Evolutionary conservation across 2,797 vertebrate species (phyloP), one percentile per base, ranked within the genome.

Genomic region (Lagocephalus sceleratus): DNA sequence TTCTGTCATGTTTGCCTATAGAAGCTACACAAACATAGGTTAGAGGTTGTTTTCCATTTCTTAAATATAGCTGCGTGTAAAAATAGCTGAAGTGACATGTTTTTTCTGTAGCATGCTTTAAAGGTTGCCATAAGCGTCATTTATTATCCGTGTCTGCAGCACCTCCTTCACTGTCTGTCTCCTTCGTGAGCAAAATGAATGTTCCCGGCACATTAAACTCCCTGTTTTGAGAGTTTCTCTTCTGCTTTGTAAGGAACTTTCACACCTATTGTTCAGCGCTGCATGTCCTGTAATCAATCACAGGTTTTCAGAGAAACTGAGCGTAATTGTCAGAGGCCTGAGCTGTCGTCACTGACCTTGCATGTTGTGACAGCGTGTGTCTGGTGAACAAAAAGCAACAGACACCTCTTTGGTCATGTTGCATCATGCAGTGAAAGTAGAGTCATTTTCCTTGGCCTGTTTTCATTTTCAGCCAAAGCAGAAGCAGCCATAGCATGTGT

Each of bases 281-380:
- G 54, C 20, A 62, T 32, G 14, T 75, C 75, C 72, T 75, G 78
- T 81, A 86, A 87, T 88, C 82, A 84, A 87, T 88, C 86, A 87
- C 62, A 50, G 68, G 45, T 69, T 61, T 60, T 75, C n/a, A 11
- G 62, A 69, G 50, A 68, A 54, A 56, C 67, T 64, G 2, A 2
- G 20, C 8, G 65, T 79, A 73, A 79, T 75, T 79, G 76, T 84
- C 41, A 40, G 73, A 63, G 67, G 64, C 44, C 42, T 35, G 19
- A 76, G 75, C 84, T 87, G 81, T 86, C 86, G 56, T 79, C 83
- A 47, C 79, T 35, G 21, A 54, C 60, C 61, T 20, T 11, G 60
- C 45, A 9, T 85, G 84, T 88, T 86, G 86, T 85, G 85, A 84
- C 85, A 86, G 73, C 64, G 60, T 6, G 44, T 73, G 85, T 86